Evolutionary conservation across 2,113 vertebrate species (phyloP).

Genomic region (Chamaetylas fuelleborni): DNA sequence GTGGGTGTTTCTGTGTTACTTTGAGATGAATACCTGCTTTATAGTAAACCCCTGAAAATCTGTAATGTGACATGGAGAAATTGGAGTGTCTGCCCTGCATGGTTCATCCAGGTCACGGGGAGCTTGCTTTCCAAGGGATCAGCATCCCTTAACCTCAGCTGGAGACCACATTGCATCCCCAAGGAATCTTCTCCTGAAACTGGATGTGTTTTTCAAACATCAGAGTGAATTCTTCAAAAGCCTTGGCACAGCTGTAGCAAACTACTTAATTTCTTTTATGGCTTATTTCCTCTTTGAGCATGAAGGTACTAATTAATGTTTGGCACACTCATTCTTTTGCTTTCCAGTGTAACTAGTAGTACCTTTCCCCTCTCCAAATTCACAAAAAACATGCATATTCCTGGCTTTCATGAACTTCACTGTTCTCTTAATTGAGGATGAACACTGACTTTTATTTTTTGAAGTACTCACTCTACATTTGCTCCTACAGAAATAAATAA

Average conservation of each 20-base stretch:
- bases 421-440: neutral
- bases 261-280: neutral
- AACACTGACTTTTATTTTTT: neutral
- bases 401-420: neutral
- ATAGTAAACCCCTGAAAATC: neutral
- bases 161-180: neutral
- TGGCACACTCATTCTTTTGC: neutral
- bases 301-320: neutral
- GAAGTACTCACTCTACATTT: neutral
- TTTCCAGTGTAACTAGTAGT: neutral
- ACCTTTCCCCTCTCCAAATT: neutral
- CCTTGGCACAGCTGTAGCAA: neutral
- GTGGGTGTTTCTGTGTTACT: rapidly evolving
- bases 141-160: neutral
- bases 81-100: neutral
- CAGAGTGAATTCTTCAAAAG: neutral
- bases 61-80: neutral
- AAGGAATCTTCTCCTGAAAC: neutral
- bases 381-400: neutral
- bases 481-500: neutral
- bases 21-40: neutral
- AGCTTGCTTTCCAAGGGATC: neutral
- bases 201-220: neutral
- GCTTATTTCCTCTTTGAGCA: neutral
- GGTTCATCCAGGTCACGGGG: rapidly evolving